A percentile compares a stretch with the other conserved stretches of the same genome.
Conservation (phyloP, 2,797 vertebrate genomes). For the Sebastes minor region DNA sequence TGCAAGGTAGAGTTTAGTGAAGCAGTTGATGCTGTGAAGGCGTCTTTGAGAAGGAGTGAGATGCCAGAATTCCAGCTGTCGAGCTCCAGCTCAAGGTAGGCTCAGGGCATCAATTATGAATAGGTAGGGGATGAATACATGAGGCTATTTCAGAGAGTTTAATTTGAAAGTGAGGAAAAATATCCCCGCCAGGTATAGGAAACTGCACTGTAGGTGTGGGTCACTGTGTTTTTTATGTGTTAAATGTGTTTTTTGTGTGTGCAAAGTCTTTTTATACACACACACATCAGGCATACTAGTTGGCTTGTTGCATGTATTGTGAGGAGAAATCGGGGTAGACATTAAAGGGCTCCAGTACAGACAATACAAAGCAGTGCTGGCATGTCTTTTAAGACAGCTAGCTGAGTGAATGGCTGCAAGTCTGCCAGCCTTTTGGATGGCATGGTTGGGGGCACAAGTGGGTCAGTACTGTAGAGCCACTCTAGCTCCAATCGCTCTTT, state of each 20-base stretch:
- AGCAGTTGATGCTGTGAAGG: background rate
- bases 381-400: constrained; percentile 16
- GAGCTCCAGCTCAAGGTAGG: background rate
- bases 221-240: background rate
- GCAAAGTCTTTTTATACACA: background rate
- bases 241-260: background rate
- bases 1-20: background rate
- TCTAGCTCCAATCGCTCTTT: constrained; percentile 1
- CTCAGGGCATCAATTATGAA: constrained; percentile 51
- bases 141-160: constrained; percentile 36
- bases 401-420: constrained; percentile 23
- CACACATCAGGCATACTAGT: background rate
- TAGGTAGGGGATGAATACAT: constrained; percentile 41
- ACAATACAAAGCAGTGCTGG: background rate
- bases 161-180: constrained; percentile 29
- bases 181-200: constrained; percentile 1
- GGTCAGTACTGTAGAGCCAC: constrained; percentile 41
- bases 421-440: constrained; percentile 40
- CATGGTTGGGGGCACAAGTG: constrained; percentile 53
- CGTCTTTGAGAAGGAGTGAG: background rate
- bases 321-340: background rate
- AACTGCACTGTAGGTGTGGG: background rate
- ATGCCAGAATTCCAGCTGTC: constrained; percentile 12
- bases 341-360: background rate
- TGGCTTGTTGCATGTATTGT: background rate